These are phyloP conservation scores for Rattus rattus DNA, from an alignment of 2,113 vertebrate genomes.

Conservation along the genomic window DNA sequence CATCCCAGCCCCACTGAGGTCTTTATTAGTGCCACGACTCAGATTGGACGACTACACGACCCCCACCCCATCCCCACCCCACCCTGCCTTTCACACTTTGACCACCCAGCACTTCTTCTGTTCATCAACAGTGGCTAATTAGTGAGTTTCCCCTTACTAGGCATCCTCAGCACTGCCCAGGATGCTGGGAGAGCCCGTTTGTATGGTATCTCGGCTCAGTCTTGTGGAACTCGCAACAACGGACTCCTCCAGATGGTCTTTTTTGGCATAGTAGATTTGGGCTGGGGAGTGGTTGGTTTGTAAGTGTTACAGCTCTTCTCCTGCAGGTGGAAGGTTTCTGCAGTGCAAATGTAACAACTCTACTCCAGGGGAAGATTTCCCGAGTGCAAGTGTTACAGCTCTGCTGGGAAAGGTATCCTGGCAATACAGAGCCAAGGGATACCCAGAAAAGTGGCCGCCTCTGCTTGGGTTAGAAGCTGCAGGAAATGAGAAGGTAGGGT, in stretches of 20 bases:
- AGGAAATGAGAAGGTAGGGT: neutral
- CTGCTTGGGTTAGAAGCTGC: neutral
- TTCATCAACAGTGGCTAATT: neutral
- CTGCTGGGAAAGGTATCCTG: neutral
- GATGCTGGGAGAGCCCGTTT: neutral
- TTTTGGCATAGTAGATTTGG: neutral
- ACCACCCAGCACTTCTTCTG: neutral
- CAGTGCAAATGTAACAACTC: neutral
- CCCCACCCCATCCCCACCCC: neutral
- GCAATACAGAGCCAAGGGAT: neutral
- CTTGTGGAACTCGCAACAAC: neutral
- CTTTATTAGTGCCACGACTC: neutral
- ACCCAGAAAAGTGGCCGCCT: neutral
- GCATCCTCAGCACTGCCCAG: neutral
- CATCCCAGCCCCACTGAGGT: no score
- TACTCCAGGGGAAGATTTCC: neutral
- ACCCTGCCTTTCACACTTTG: neutral
- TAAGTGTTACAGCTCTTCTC: neutral
- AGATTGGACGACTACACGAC: neutral
- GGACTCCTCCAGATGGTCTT: neutral
- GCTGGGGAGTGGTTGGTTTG: neutral
- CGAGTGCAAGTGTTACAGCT: neutral
- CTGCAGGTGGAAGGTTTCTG: neutral
- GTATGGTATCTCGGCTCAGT: neutral
- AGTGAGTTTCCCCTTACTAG: neutral